phyloP scores from a whole-genome alignment of 2,888 invertebrate species.

The Galerucella nymphaeae region DNA sequence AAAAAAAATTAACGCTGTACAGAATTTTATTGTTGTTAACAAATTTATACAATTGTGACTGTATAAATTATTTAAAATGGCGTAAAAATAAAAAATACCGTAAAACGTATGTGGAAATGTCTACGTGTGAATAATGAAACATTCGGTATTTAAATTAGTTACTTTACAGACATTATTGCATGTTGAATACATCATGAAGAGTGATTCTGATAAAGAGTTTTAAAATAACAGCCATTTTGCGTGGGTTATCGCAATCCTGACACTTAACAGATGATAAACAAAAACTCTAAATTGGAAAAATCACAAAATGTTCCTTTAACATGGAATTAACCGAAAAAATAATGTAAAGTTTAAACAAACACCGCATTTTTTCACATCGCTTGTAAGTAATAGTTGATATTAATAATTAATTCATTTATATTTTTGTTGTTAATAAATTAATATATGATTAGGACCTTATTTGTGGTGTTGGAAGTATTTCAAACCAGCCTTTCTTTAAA shows the following conservation, averaged over 20 bases:
- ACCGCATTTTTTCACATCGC: neutral
- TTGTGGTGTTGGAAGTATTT: no score
- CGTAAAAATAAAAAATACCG: no score
- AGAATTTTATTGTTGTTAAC: no score
- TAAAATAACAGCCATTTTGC: constrained; percentile 41
- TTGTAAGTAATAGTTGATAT: neutral
- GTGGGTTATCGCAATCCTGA: constrained; percentile 42
- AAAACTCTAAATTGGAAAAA: constrained; percentile 16
- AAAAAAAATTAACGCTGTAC: no score
- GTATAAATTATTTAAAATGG: neutral
- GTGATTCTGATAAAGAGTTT: constrained; percentile 31
- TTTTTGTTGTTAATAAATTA: no score
- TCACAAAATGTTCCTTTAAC: neutral
- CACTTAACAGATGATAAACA: constrained; percentile 35
- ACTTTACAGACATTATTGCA: constrained; percentile 3
- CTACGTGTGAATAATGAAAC: neutral
- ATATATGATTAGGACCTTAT: no score
- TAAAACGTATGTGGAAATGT: no score
- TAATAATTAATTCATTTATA: neutral
- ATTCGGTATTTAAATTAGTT: constrained; percentile 1
- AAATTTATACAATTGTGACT: no score
- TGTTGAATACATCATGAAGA: constrained; percentile 10
- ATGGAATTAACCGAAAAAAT: constrained; percentile 1
- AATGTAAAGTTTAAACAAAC: neutral
- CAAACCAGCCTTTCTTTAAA: no score